Evolutionary conservation across 2,888 invertebrate genomes (phyloP).

Genomic region (Dendrolimus houi): DNA sequence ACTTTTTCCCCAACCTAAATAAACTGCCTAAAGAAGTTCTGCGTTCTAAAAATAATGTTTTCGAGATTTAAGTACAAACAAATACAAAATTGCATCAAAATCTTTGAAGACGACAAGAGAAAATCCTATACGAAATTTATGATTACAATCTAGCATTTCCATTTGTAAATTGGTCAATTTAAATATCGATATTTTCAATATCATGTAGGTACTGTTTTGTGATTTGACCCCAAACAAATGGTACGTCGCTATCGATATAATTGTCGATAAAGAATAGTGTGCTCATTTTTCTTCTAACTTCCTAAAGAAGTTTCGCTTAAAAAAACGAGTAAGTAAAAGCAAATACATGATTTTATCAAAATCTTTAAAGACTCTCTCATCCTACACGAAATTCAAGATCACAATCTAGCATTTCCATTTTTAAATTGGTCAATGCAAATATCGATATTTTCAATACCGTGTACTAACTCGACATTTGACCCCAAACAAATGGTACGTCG

Average conservation of each 20-base stretch:
- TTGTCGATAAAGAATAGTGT: neutral
- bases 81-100: no score
- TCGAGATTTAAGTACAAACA: no score
- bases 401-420: neutral
- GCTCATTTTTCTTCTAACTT: neutral
- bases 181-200: neutral
- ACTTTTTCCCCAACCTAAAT: no score
- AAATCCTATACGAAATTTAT: no score
- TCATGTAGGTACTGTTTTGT: neutral
- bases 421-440: neutral
- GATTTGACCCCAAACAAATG: neutral
- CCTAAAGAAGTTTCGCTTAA: no score
- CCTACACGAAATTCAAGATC: neutral
- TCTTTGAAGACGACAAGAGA: no score
- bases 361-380: no score
- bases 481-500: neutral
- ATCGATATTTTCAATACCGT: neutral
- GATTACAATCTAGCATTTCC: neutral
- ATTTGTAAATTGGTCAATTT: neutral
- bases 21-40: no score
- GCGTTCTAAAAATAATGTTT: no score
- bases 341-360: no score
- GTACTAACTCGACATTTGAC: neutral
- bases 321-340: no score
- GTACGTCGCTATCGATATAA: neutral